These are phyloP conservation scores for Eupithecia dodoneata DNA, from an alignment of 2,888 invertebrate species.

Conservation along the genomic window DNA sequence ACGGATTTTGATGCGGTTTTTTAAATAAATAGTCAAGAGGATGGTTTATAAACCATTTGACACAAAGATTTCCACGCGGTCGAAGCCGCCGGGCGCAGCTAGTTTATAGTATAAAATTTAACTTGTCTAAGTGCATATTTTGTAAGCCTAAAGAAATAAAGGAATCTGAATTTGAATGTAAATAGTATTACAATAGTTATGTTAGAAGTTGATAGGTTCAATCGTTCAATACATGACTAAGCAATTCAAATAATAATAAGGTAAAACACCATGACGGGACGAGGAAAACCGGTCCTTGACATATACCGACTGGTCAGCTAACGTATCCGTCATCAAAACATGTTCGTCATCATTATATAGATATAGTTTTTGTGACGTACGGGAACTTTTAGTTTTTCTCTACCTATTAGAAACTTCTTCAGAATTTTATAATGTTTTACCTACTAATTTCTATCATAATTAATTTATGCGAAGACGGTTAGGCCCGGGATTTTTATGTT, in stretches of 20 bases:
- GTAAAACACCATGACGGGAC: slow-evolving; percentile 27
- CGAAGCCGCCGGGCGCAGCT: too few species aligned
- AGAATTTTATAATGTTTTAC: slow-evolving; percentile 8
- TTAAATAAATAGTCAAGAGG: too few species aligned
- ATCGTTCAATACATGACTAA: slow-evolving; percentile 9
- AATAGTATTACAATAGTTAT: background rate
- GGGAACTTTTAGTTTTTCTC: slow-evolving; percentile 30
- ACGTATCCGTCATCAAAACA: slow-evolving; percentile 49
- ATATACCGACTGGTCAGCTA: slow-evolving; percentile 9
- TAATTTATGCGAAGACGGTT: background rate
- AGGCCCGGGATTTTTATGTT: background rate
- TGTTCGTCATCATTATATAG: slow-evolving; percentile 48
- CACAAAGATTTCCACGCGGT: too few species aligned
- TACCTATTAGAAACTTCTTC: background rate
- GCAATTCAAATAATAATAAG: slow-evolving; percentile 39
- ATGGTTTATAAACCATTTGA: too few species aligned
- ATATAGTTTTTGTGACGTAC: slow-evolving; percentile 42
- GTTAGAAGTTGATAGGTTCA: background rate
- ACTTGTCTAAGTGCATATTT: too few species aligned
- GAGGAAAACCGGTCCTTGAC: slow-evolving; percentile 51
- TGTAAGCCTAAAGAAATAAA: too few species aligned
- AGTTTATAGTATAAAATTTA: too few species aligned
- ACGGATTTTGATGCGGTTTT: too few species aligned
- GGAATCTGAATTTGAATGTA: background rate
- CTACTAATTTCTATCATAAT: background rate